These are phyloP conservation scores for Aptenodytes patagonicus DNA, from an alignment of 2,113 vertebrate genomes.

Conservation along the genomic window DNA sequence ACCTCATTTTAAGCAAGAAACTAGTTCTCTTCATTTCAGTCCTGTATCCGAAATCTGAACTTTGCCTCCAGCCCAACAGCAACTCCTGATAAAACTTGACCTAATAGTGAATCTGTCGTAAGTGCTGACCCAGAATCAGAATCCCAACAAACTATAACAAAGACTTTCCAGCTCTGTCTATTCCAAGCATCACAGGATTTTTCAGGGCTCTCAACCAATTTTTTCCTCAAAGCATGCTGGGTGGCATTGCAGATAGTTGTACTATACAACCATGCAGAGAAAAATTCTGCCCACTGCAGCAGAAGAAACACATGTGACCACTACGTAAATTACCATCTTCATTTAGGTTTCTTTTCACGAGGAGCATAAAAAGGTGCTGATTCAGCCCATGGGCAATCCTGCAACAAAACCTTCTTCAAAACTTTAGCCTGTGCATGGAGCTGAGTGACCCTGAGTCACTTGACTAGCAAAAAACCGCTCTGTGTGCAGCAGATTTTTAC, in stretches of 20 bases:
- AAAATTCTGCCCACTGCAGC: neutral
- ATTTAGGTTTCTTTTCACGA: neutral
- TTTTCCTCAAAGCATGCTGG: neutral
- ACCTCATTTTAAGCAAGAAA: constrained; percentile 2
- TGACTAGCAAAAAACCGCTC: neutral
- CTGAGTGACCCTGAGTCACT: neutral
- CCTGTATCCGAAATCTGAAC: neutral
- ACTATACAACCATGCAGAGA: neutral
- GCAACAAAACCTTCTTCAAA: neutral
- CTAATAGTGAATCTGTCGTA: neutral
- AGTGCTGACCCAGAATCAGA: neutral
- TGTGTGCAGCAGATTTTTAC: neutral
- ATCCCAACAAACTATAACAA: neutral
- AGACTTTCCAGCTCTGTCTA: neutral
- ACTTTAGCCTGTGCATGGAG: neutral
- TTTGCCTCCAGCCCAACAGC: neutral
- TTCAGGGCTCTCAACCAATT: neutral
- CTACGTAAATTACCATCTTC: rapidly evolving
- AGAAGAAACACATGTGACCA: neutral
- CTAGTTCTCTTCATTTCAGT: neutral
- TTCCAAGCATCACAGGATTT: neutral
- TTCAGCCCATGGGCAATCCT: neutral
- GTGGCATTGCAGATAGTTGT: neutral
- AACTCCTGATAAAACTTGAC: neutral
- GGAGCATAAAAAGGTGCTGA: neutral